phyloP scores from a whole-genome alignment of 2,888 invertebrate species.

The Sinhomidia bicolor region DNA sequence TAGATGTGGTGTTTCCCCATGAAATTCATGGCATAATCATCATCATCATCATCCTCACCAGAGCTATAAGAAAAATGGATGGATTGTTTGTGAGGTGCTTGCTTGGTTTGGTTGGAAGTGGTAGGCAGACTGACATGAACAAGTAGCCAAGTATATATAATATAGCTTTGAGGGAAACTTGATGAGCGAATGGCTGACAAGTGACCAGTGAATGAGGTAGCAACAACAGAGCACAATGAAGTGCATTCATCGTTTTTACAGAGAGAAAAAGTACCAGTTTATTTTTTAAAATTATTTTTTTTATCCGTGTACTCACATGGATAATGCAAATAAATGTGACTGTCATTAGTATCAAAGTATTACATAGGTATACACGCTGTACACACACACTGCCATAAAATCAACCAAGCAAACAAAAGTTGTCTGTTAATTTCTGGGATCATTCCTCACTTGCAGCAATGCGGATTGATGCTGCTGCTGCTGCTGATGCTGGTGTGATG shows the following conservation, averaged over 20 bases:
- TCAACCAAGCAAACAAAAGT: conserved; percentile 65
- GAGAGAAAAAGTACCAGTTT: conserved; percentile 38
- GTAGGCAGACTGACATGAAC: not conserved
- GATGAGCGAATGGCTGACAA: conserved; percentile 70
- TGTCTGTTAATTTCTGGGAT: conserved; percentile 54
- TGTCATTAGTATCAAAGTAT: conserved; percentile 60
- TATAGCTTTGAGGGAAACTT: conserved; percentile 36
- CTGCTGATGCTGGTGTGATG: too few relatives aligned
- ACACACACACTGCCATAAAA: conserved; percentile 56
- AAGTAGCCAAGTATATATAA: too few relatives aligned
- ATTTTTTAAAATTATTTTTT: conserved; percentile 29
- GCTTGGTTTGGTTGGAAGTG: not conserved
- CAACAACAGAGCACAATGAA: conserved; percentile 52
- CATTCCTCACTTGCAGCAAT: conserved; percentile 3
- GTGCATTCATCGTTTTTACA: conserved; percentile 10
- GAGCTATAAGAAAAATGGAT: not conserved
- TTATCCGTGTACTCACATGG: conserved; percentile 42
- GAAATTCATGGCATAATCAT: not conserved
- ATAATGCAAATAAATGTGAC: conserved; percentile 53
- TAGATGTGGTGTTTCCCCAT: not conserved
- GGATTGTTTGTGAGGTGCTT: not conserved
- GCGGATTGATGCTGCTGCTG: too few relatives aligned
- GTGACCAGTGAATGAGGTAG: conserved; percentile 63
- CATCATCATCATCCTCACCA: not conserved
- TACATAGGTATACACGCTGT: not conserved